A percentile compares a stretch with the other conserved stretches of the same genome.
These are phyloP conservation scores for Homarus gammarus DNA, from an alignment of 2,888 invertebrate genomes.

Conservation along the genomic window DNA sequence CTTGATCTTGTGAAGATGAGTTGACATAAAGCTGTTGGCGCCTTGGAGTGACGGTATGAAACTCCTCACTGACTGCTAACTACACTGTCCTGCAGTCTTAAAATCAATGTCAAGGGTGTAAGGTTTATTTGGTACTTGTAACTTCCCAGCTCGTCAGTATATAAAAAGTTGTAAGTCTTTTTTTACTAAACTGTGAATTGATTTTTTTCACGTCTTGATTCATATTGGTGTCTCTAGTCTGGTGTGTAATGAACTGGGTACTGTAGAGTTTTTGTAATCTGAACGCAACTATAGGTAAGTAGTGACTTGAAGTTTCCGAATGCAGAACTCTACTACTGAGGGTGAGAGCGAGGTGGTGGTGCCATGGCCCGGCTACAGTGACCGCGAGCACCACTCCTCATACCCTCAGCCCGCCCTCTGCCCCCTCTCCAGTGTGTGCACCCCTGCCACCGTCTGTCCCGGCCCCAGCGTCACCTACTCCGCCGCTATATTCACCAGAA, in stretches of 20 bases:
- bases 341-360: not conserved
- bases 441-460: conserved; percentile 7
- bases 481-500: not conserved
- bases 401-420: not conserved
- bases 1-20: too few species aligned
- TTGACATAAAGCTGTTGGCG: too few species aligned
- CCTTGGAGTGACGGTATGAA: too few species aligned
- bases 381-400: not conserved
- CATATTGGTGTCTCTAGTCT: too few species aligned
- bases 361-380: not conserved
- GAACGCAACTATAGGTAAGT: not conserved
- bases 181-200: too few species aligned
- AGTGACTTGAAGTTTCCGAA: not conserved
- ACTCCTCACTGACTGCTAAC: too few species aligned
- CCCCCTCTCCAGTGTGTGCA: conserved; percentile 6
- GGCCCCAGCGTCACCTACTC: not conserved
- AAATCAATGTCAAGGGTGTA: too few species aligned
- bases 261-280: not conserved
- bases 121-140: too few species aligned
- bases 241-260: too few species aligned
- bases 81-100: too few species aligned
- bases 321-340: not conserved
- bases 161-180: not conserved
- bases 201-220: too few species aligned
- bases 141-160: too few species aligned